phyloP scores from a whole-genome alignment of 1,140 invertebrate species.

The Neelides sp. region DNA sequence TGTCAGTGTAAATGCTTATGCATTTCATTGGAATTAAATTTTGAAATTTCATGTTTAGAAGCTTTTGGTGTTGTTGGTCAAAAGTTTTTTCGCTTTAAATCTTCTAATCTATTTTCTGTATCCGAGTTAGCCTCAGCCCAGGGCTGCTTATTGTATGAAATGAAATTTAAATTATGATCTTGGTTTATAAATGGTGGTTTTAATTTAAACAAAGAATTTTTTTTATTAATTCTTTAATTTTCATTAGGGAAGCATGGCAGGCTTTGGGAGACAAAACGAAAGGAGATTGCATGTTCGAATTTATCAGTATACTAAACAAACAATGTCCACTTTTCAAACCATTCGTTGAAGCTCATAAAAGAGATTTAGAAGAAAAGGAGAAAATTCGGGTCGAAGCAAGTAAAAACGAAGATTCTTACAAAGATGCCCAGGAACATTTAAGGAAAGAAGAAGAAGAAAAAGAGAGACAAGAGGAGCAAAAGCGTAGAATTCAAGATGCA shows the following conservation, averaged over 20 bases:
- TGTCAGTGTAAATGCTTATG: no score
- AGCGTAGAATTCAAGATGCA: slow-evolving; percentile 72
- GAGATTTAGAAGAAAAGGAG: slow-evolving; percentile 65
- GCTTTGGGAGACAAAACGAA: slow-evolving; percentile 69
- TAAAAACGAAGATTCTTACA: slow-evolving; percentile 40
- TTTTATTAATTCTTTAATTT: slow-evolving; percentile 10
- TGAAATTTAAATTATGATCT: no score
- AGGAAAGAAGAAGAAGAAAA: slow-evolving; percentile 39
- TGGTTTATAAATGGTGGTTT: no score
- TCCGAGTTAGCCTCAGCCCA: no score
- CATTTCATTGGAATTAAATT: no score
- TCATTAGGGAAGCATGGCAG: slow-evolving; percentile 73
- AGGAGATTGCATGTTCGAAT: slow-evolving; percentile 78
- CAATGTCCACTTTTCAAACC: slow-evolving; percentile 79
- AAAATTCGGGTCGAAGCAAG: slow-evolving; percentile 29
- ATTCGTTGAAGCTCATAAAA: slow-evolving; percentile 78
- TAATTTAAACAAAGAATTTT: slow-evolving; percentile 7
- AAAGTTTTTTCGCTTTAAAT: no score
- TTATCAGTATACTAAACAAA: slow-evolving; percentile 73
- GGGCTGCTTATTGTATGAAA: no score
- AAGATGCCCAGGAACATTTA: slow-evolving; percentile 33
- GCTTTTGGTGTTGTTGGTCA: no score
- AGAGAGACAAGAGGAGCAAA: slow-evolving; percentile 47
- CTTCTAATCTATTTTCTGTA: no score
- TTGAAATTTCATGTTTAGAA: no score